Conservation (phyloP, 2,888 invertebrate species). For the Campopleginae sp. region DNA sequence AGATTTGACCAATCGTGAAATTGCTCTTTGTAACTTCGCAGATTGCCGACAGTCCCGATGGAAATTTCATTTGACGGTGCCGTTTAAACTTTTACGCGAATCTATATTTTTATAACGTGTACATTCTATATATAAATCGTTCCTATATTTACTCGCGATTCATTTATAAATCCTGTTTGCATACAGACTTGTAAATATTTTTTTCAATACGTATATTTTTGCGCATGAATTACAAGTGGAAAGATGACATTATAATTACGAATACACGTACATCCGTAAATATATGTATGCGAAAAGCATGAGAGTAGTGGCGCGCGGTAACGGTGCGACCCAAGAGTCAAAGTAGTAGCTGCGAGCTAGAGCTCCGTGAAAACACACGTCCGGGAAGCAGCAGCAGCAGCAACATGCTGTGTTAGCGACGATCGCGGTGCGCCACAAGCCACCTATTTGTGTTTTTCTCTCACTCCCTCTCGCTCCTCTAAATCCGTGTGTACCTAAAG, state of each 20-base stretch:
- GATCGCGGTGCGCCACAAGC: slow-evolving; percentile 34
- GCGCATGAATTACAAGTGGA: background rate
- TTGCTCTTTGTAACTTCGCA: background rate
- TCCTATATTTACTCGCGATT: background rate
- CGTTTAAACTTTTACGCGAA: background rate
- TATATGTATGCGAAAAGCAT: slow-evolving; percentile 12
- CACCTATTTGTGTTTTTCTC: slow-evolving; percentile 3
- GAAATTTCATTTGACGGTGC: background rate
- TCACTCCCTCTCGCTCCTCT: background rate
- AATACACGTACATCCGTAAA: slow-evolving; percentile 7
- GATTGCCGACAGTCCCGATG: background rate
- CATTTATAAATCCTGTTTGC: background rate
- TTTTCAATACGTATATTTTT: slow-evolving; percentile 3
- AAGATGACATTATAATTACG: slow-evolving; percentile 4
- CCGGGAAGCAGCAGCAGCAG: slow-evolving; percentile 61
- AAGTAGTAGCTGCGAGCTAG: slow-evolving; percentile 44
- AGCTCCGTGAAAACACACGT: slow-evolving; percentile 65
- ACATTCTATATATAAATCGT: background rate
- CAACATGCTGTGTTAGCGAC: slow-evolving; percentile 52
- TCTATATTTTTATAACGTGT: background rate
- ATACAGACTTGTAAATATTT: background rate
- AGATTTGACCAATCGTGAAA: slow-evolving; percentile 9
- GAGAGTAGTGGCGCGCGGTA: slow-evolving; percentile 55
- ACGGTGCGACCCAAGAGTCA: slow-evolving; percentile 60
- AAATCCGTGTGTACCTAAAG: slow-evolving; percentile 16